Evolutionary conservation across 2,888 invertebrate species (phyloP), one percentile per base, ranked within the genome.

Genomic region (Plagodis pulveraria): DNA sequence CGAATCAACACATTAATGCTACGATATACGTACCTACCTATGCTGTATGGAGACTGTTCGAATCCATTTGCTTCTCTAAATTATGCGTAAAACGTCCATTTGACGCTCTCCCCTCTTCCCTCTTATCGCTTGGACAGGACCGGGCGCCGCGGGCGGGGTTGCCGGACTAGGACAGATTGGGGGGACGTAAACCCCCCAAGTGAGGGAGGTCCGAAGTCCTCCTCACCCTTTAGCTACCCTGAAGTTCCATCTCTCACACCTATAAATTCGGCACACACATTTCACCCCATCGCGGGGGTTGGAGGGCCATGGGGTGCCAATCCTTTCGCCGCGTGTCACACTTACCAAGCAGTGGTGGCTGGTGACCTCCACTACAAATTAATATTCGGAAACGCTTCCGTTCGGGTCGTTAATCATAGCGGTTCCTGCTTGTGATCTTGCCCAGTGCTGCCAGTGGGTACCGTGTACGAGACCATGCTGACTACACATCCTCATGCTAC

Each of bases 51-150:
- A 89, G 87, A 85, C 86, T 88, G 90, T 89, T 92, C 90, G 90
- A 91, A 93, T 91, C 93, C 93, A 93, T 93, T 93, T 93, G 91
- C 91, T 91, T 90, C 88, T 91, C 91, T 93, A 93, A 93, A 93
- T 93, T 93, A 93, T 93, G 93, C 93, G 93, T 93, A 93, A 93
- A 93, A 93, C 93, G 93, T 93, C 93, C 92, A 92, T 92, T 93
- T 92, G 92, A 90, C 90, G 90, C 86, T 85, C 90, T 83, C 91
- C 88, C 90, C 91, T 91, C 91, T 91, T 86, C 87, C 88, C 91
- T 91, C 91, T 91, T 91, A 91, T 91, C 91, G 91, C 90, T 89
- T 91, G 91, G 91, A 91, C 91, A 91, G 91, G 82, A 88, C 84
- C 87, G 87, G 84, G 89, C 80, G 89, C 88, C 87, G 79, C 84